Percentiles rank a stretch among this genome's conserved stretches.
Conservation (phyloP, 2,797 vertebrate species). For the Mus spretus region DNA sequence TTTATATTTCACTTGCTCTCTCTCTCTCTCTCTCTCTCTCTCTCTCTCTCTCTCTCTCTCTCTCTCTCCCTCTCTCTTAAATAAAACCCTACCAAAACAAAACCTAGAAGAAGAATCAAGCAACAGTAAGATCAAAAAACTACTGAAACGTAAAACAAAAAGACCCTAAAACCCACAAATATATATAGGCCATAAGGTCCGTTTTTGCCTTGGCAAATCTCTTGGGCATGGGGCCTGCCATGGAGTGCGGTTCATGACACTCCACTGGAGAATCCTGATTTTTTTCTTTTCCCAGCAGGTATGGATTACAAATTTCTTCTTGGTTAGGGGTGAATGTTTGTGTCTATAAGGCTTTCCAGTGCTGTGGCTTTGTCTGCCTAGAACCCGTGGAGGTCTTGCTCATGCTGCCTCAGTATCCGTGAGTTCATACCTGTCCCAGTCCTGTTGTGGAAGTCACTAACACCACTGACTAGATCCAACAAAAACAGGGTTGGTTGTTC, state of each 20-base stretch:
- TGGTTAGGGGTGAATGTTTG: no score
- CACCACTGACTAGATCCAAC: background rate
- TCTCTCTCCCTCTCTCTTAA: background rate
- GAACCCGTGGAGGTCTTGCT: background rate
- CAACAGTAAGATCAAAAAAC: background rate
- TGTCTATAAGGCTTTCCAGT: no score
- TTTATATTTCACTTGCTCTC: background rate
- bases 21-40: no score
- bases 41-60: no score
- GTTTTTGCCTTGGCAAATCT: background rate
- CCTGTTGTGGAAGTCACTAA: background rate
- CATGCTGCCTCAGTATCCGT: background rate
- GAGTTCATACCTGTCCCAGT: background rate
- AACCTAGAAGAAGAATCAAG: background rate
- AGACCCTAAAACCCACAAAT: background rate
- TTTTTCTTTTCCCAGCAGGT: background rate
- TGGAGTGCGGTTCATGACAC: background rate
- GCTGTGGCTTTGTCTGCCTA: background rate
- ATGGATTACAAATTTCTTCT: background rate
- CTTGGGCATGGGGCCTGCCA: background rate
- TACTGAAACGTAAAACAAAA: background rate
- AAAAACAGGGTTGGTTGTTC: background rate
- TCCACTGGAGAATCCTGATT: background rate
- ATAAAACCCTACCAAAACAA: background rate
- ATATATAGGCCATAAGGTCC: no score